Base-by-base conservation (phyloP, 2,888 invertebrate genomes). In the Litoditis marina region DNA sequence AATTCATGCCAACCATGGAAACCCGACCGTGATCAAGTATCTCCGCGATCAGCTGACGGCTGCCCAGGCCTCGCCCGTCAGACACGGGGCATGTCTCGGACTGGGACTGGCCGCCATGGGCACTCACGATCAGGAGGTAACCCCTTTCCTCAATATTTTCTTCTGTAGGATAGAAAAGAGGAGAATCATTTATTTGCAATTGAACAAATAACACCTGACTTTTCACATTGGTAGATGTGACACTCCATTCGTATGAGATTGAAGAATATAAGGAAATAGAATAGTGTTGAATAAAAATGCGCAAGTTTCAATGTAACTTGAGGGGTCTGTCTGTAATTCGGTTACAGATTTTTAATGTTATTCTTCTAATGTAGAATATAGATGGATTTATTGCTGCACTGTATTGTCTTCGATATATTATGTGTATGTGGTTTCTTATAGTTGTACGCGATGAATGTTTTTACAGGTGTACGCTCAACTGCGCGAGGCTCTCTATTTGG, bases 1-100 rank as follows among this genome's bases (percentile, higher is more conserved):
- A 60, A 98, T 99, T 77, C 96, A 98, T 84, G 96, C 96, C 11
- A 98, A 98, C 85, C 98, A 99, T 85, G 98, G 98, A 7, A 90
- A 91, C 49, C 92, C 91, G 71, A 93, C 94, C 32, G 85, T 85
- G 77, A 85, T 85, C 63, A 94, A 96, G 83, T 98, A 96, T 86
- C 88, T 99, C 73, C 87, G 94, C 79, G 90, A 91, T 60, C 95
- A 98, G 85, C 85, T 98, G 72, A 93, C 93, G 85, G 94, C 94
- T 85, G 93, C 94, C 27, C 91, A 94, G 30, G 91, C 78, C 19
- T 72, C 75, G 22, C 74, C 79, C 2, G 72, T 83, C 3, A 88
- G 94, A 51, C 96, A 98, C 85, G 98, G 98, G 46, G 96, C 94
- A 2, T 96, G 96, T 82, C 87, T 99, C 7, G 98, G 98, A 19